Conservation (phyloP, 2,113 vertebrate species). For the Grallaria varia region DNA sequence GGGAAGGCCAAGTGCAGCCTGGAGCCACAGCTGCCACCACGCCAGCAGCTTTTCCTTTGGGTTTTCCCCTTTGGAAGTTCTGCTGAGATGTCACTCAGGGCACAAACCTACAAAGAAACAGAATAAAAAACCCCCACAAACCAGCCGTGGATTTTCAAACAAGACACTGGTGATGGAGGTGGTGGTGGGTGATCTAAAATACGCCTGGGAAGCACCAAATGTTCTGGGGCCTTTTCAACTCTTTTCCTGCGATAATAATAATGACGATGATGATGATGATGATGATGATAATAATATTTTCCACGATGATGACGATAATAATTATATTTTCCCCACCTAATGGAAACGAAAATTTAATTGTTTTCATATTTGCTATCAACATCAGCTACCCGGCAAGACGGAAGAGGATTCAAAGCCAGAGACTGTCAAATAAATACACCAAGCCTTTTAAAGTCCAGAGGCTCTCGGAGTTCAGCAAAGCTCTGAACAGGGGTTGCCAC, state of each 20-base stretch:
- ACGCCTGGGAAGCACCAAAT: not conserved
- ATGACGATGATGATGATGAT: not conserved
- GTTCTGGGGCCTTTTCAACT: not conserved
- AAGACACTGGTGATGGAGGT: not conserved
- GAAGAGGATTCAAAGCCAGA: not conserved
- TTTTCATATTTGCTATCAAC: not conserved
- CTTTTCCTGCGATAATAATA: not conserved
- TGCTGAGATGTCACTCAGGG: not conserved
- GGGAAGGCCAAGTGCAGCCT: not conserved
- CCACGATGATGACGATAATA: too few species aligned
- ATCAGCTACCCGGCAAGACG: not conserved
- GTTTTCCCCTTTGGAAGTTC: not conserved
- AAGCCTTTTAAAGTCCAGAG: not conserved
- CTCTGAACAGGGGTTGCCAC: slow-evolving; percentile 5
- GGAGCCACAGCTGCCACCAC: not conserved
- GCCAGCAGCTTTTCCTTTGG: too few species aligned
- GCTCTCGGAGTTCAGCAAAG: slow-evolving; percentile 19
- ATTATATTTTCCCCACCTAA: not conserved
- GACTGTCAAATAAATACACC: not conserved
- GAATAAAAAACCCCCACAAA: not conserved
- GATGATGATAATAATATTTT: not conserved
- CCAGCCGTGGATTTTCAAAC: not conserved
- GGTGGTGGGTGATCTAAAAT: not conserved
- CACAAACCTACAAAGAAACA: not conserved
- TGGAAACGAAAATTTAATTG: not conserved